Base-by-base conservation (phyloP, 1,140 invertebrate genomes). In the Lepidurus packardi region DNA sequence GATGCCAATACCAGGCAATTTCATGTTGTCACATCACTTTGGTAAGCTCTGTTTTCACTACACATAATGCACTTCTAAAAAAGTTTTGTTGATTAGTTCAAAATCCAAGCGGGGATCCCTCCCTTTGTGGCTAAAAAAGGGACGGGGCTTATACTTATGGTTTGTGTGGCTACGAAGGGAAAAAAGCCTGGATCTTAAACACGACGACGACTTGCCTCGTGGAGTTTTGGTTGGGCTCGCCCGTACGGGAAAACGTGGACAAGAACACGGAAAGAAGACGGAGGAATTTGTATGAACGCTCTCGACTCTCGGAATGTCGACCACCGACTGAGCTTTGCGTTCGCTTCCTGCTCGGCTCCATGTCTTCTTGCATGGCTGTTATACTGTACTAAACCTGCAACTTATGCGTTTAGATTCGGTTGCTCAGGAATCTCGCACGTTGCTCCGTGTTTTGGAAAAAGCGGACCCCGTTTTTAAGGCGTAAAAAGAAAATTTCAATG, bases 1-100 rank as follows among this genome's bases (percentile, higher is more conserved):
- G 53, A 65, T 65, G 53, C 53, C 53, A 65, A 65, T 65, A 65
- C 53, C 21, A 65, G 53, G 53, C 53, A 65, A 65, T 65, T 65
- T 65, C 53, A 65, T 65, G 53, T 65, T 65, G 53, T 65, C 53
- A 65, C 53, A 65, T 65, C 53, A 65, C 53, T 65, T 65, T 65
- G 53, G 53, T 65, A 65, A 65, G 53, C 53, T 65, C 53, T 65
- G 53, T 65, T 65, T 65, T 65, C 53, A 65, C 53, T 65, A 65
- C 53, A 65, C 53, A 65, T 65, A 65, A 65, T 65, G 53, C 53
- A 65, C 53, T 65, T 21, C 53, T 34, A 34, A 34, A 16, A 65
- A n/a, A 21, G 53, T 34, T 34, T 34, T 34, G 34, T 65, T 65
- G 53, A 65, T 65, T 65, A 65, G 16, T 65, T 65, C 53, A 13